A percentile compares a stretch with the other conserved stretches of the same genome.
Conservation (phyloP, 2,888 invertebrate genomes). For the Geophilus truncorum region DNA sequence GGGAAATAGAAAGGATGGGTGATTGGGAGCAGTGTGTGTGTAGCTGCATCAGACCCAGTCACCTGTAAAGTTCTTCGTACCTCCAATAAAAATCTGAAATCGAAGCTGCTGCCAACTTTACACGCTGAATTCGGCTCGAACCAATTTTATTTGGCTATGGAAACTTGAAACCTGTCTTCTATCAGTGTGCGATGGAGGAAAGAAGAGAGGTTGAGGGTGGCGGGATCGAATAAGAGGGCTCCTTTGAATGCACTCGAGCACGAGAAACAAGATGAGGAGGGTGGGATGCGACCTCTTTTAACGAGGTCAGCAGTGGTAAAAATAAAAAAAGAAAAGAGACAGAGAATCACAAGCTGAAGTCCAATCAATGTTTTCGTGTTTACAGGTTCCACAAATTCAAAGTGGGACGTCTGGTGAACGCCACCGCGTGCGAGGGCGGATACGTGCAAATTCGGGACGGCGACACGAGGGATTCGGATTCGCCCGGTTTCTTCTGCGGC, state of each 20-base stretch:
- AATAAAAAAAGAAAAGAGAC: no score
- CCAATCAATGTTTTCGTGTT: conserved; percentile 25
- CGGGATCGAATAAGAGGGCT: not conserved
- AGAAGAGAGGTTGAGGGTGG: not conserved
- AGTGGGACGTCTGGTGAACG: conserved; percentile 78
- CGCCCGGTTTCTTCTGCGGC: conserved; percentile 86
- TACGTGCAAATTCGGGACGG: conserved; percentile 89
- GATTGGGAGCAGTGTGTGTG: not conserved
- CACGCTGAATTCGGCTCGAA: not conserved
- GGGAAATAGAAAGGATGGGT: not conserved
- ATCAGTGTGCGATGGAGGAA: not conserved
- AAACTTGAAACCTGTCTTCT: not conserved
- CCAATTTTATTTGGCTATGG: conserved; percentile 12
- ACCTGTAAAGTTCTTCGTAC: not conserved
- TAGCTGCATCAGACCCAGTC: not conserved
- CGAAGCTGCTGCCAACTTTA: conserved; percentile 3
- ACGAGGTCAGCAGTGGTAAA: not conserved
- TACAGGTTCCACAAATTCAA: conserved; percentile 87
- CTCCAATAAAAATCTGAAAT: conserved; percentile 13
- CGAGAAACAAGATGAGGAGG: not conserved
- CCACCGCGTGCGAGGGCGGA: conserved; percentile 80
- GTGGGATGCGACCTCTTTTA: not conserved
- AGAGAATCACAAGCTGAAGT: not conserved
- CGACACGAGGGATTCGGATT: conserved; percentile 81
- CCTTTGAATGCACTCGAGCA: not conserved